Evolutionary conservation across 1,140 invertebrate genomes (phyloP).

Genomic region (Drosophila setifemur): DNA sequence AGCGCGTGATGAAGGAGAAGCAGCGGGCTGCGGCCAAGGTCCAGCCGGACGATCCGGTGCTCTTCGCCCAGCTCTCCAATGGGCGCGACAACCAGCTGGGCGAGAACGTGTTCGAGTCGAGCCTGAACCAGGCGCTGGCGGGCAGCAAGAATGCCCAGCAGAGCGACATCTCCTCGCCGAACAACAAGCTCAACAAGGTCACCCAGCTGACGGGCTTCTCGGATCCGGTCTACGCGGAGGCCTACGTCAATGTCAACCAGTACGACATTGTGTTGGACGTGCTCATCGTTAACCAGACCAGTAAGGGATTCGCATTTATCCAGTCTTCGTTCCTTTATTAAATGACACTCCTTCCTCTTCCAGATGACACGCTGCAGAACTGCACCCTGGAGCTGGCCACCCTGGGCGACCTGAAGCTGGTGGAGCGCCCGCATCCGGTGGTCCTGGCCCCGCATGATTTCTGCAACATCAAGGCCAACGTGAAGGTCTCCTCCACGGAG

Average conservation of each 20-base stretch:
- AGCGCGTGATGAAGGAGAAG: conserved; percentile 84
- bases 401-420: conserved; percentile 97
- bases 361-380: conserved; percentile 97
- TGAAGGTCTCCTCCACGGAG: conserved; percentile 97
- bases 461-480: conserved; percentile 98
- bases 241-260: conserved; percentile 99
- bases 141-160: conserved; percentile 84
- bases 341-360: neutral
- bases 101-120: conserved; percentile 97
- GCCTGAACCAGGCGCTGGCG: conserved; percentile 94
- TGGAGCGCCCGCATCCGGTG: conserved; percentile 97
- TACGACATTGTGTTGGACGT: conserved; percentile 99
- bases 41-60: conserved; percentile 94
- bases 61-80: conserved; percentile 91
- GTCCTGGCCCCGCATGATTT: conserved; percentile 98
- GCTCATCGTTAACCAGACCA: conserved; percentile 98
- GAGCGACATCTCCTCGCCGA: conserved; percentile 83
- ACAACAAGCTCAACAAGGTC: conserved; percentile 91
- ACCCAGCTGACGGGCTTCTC: conserved; percentile 99
- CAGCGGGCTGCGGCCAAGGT: conserved; percentile 88
- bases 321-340: neutral
- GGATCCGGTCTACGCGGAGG: conserved; percentile 99
- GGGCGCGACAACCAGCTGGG: conserved; percentile 89
- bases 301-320: conserved; percentile 83
- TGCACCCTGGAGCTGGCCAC: conserved; percentile 98